Evolutionary conservation across 1,140 invertebrate genomes (phyloP), one percentile per base, ranked within the genome.

Genomic region (Lutraria rhynchaena): DNA sequence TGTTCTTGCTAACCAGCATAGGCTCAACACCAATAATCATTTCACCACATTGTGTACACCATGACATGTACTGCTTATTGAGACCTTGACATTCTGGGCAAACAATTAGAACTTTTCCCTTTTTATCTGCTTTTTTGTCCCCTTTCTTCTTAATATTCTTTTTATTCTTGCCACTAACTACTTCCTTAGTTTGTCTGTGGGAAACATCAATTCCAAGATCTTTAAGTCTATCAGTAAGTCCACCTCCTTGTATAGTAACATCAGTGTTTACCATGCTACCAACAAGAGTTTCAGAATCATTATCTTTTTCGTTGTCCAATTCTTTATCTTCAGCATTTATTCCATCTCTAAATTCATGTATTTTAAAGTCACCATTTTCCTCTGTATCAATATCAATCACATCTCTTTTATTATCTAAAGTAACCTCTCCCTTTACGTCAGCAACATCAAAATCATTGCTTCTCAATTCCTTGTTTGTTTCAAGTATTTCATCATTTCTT

Each of bases 11-110:
- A 0, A 87, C 75, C 29, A 84, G n/a, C 24, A 87, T 70, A 19
- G 87, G 85, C 17, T 89, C 86, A 9, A 89, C 81, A 27, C 89
- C 89, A 17, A 90, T 90, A 37, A 91, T 83, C n/a, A 90, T 82
- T 29, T 87, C 87, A n/a, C 90, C 89, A 87, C 90, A 91, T 9
- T 88, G 81, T 15, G 81, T 67, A 70, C 90, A 91, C 89, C 90
- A 90, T 11, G 87, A 85, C 87, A 90, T 89, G 63, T 90, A 89
- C 17, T 83, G 83, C 69, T 90, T 89, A 46, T 91, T 91, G 4
- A 87, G 49, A 19, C 85, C 80, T 19, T 76, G 60, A 83, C 90
- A 91, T 58, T 90, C 90, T 17, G 89, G 88, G 67, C 90, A 91
- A 1, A 88, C 75, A 15, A 87, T 86, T 17, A 90, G 83, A 44